Evolutionary conservation across 2,797 vertebrate genomes (phyloP).

Genomic region (Hybognathus amarus): DNA sequence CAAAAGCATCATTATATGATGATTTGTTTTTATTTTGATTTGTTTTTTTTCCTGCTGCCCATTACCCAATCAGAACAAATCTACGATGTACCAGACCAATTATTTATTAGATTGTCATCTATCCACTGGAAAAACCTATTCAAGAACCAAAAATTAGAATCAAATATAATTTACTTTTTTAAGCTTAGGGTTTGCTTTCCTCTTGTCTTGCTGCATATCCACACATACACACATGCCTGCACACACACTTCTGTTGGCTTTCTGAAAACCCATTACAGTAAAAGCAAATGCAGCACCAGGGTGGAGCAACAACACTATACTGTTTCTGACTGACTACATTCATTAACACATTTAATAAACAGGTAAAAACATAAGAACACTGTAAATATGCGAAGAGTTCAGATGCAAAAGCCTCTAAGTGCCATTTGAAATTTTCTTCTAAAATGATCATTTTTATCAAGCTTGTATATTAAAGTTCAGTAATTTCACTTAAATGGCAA

Average conservation of each 20-base stretch:
- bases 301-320: background rate
- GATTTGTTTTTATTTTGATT: background rate
- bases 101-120: background rate
- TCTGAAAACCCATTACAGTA: conserved; percentile 35
- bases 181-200: background rate
- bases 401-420: too few relatives aligned
- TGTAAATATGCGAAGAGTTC: too few relatives aligned
- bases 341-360: background rate
- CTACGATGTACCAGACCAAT: too few relatives aligned
- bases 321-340: background rate
- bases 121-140: background rate
- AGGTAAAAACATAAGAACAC: background rate
- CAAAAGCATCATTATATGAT: background rate
- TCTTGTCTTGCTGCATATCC: conserved; percentile 1
- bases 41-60: background rate
- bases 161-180: background rate
- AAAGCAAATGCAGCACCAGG: background rate
- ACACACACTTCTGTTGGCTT: conserved; percentile 23
- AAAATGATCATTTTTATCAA: too few relatives aligned
- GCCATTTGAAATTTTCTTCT: too few relatives aligned
- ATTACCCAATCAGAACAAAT: background rate
- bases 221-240: conserved; percentile 18
- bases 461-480: too few relatives aligned
- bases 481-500: too few relatives aligned
- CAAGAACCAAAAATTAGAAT: background rate